Conservation (phyloP, 2,888 invertebrate species). For the Eremobia ochroleuca region DNA sequence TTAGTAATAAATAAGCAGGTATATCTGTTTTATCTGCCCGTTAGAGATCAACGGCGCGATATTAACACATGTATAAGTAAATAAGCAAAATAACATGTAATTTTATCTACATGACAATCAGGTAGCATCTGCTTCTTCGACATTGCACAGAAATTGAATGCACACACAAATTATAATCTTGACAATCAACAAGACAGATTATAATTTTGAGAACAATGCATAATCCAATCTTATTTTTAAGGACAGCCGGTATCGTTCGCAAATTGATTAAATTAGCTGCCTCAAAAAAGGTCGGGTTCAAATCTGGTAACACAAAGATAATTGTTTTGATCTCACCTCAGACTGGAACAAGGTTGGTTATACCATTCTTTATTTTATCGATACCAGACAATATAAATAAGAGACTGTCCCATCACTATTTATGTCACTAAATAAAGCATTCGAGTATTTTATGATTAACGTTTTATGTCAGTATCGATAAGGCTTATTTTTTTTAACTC, state of each 20-base stretch:
- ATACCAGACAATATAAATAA: conserved; percentile 40
- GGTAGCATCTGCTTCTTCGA: conserved; percentile 37
- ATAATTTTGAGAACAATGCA: conserved; percentile 71
- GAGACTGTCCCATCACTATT: conserved; percentile 61
- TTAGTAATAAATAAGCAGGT: conserved; percentile 32
- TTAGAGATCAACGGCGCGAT: conserved; percentile 38
- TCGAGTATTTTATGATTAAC: conserved; percentile 43
- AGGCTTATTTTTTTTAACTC: conserved; percentile 29
- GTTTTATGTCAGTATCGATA: conserved; percentile 31
- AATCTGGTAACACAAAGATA: conserved; percentile 85
- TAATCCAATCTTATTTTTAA: conserved; percentile 72
- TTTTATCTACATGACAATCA: conserved; percentile 12
- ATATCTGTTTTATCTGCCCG: conserved; percentile 19
- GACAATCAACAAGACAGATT: conserved; percentile 48
- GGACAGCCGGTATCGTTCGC: conserved; percentile 75
- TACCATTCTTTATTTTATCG: conserved; percentile 61
- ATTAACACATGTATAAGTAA: conserved; percentile 10
- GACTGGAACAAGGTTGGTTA: conserved; percentile 69
- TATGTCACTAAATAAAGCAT: conserved; percentile 50
- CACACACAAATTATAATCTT: conserved; percentile 47
- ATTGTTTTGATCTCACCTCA: conserved; percentile 85
- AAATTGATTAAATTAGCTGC: conserved; percentile 87
- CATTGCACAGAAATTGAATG: conserved; percentile 59
- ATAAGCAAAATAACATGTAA: conserved; percentile 28
- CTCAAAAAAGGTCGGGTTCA: conserved; percentile 80